Base-by-base conservation (phyloP, 2,797 vertebrate genomes). In the Austrolebias charrua region DNA sequence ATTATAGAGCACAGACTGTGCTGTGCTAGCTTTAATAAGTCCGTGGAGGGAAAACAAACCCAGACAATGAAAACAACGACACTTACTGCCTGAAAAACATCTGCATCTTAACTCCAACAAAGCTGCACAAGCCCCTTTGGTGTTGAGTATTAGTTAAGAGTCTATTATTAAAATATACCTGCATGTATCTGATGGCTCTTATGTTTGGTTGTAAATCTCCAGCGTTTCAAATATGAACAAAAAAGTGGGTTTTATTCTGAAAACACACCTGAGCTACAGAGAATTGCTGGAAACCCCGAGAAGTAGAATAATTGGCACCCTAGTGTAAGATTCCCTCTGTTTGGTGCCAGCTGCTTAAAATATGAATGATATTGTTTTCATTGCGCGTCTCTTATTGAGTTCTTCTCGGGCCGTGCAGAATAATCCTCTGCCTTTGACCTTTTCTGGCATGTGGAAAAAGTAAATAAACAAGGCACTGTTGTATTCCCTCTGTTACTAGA, bases 341-440 rank as follows among this genome's bases (percentile, higher is more conserved):
- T 87, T 85, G 81, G 81, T 87, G 76, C 89, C 89, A 89, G 89
- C 88, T 91, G 89, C 89, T 92, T 94, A 89, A 92, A 92, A 94
- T 93, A 92, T 93, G 91, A 87, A 94, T 93, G 92, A 86, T 92
- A 90, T 89, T 92, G 90, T 92, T 92, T 91, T 88, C 89, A 90
- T 90, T 89, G 86, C 85, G 14, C 68, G 51, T 73, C 72, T 90
- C 91, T 90, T 91, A 90, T 91, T 91, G 88, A 90, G 89, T 92
- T 91, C 89, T 90, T 79, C 80, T 83, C 61, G 75, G 86, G 83
- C 83, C 68, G 48, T 73, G 82, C 75, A 57, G 85, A 71, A 86
- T 90, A 88, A 91, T 90, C 87, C 79, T 86, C 78, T 67, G 83
- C 87, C 87, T 86, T 85, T 93, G 91, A 92, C 91, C 92, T 92